Conservation (phyloP, 2,888 invertebrate species). For the Sarcophaga caerulescens region DNA sequence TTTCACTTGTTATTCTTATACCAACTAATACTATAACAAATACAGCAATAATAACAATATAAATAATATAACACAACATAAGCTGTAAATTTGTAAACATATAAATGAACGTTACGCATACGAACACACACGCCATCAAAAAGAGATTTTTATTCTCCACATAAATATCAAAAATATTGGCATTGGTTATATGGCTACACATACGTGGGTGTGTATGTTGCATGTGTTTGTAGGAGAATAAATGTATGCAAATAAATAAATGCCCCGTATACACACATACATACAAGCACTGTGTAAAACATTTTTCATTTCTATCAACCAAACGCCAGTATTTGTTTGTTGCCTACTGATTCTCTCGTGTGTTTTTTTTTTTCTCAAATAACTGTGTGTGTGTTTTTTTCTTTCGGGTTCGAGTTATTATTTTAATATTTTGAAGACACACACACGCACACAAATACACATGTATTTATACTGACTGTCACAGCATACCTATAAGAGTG, state of each 20-base stretch:
- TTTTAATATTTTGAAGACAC: slow-evolving; percentile 58
- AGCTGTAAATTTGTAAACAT: slow-evolving; percentile 13
- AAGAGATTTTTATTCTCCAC: too few relatives aligned
- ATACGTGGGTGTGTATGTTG: too few relatives aligned
- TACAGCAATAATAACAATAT: too few relatives aligned
- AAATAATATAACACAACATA: neutral
- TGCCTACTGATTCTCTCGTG: too few relatives aligned
- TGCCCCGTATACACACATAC: neutral
- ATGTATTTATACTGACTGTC: neutral
- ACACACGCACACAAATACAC: neutral
- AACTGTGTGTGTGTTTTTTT: slow-evolving; percentile 27
- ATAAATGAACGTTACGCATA: too few relatives aligned
- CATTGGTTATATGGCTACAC: too few relatives aligned
- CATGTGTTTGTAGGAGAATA: too few relatives aligned
- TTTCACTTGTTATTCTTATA: slow-evolving; percentile 25
- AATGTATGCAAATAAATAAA: too few relatives aligned
- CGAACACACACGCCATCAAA: too few relatives aligned
- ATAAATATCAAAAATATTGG: too few relatives aligned
- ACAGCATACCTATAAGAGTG: neutral
- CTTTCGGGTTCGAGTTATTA: slow-evolving; percentile 49
- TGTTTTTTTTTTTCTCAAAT: neutral
- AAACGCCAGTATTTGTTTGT: too few relatives aligned
- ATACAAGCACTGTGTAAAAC: neutral
- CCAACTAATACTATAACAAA: slow-evolving; percentile 7
- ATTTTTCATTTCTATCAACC: too few relatives aligned